Conservation (phyloP, 2,888 invertebrate genomes). For the Campoplex nolae region DNA sequence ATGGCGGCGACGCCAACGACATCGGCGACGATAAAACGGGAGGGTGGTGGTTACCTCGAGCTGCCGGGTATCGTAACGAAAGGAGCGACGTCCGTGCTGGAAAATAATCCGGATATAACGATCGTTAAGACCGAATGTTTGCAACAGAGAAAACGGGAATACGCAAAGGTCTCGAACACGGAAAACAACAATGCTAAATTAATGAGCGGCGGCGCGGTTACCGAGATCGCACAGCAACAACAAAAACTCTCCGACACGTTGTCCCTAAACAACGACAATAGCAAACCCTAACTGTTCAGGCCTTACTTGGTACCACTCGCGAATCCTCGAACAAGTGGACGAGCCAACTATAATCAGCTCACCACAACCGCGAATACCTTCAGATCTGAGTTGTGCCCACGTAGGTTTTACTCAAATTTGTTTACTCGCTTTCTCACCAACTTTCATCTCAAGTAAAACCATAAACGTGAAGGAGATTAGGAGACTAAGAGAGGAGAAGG, state of each 20-base stretch:
- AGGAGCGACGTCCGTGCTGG: constrained; percentile 84
- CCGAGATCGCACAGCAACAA: constrained; percentile 77
- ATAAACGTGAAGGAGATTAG: constrained; percentile 42
- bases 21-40: constrained; percentile 83
- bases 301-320: constrained; percentile 81
- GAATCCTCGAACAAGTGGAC: constrained; percentile 73
- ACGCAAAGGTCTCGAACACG: constrained; percentile 83
- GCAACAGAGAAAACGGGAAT: constrained; percentile 77
- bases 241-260: constrained; percentile 80
- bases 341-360: constrained; percentile 62
- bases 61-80: constrained; percentile 80
- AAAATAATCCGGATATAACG: constrained; percentile 87
- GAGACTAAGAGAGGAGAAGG: constrained; percentile 26
- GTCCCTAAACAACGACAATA: constrained; percentile 82
- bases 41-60: constrained; percentile 83
- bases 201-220: constrained; percentile 83
- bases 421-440: constrained; percentile 83
- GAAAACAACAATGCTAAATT: constrained; percentile 83
- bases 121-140: constrained; percentile 87
- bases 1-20: constrained; percentile 77
- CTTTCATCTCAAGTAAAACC: constrained; percentile 81
- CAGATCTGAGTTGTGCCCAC: constrained; percentile 75
- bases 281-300: constrained; percentile 84
- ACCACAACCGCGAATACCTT: constrained; percentile 45
- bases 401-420: constrained; percentile 81